Conservation (phyloP, 2,797 vertebrate species). For the Psittacula echo region DNA sequence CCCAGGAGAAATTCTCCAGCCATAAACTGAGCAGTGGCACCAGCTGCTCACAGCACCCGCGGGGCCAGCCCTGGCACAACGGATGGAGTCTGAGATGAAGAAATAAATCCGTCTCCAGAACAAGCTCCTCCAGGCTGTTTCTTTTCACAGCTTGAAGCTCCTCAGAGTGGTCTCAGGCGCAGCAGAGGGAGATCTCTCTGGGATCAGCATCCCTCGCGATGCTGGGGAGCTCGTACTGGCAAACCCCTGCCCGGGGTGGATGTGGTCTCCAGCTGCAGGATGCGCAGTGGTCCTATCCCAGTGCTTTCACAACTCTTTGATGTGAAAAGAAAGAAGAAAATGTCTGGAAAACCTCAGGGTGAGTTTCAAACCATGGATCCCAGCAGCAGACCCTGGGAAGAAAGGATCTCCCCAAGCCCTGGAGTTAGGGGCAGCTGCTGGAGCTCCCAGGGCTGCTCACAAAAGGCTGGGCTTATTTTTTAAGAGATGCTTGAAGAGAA, state of each 20-base stretch:
- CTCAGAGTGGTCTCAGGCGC: fast-evolving
- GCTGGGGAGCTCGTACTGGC: background rate
- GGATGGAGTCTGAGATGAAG: background rate
- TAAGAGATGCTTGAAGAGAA: background rate
- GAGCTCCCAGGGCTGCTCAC: no score
- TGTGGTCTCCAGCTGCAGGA: background rate
- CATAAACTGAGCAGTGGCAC: background rate
- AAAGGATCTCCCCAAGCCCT: background rate
- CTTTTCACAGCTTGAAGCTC: background rate
- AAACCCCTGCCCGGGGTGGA: no score
- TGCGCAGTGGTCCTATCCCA: fast-evolving
- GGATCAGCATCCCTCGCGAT: background rate
- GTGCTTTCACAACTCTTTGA: no score
- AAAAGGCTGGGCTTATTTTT: background rate
- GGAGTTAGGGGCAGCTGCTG: fast-evolving
- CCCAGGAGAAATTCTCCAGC: background rate
- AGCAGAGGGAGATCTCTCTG: background rate
- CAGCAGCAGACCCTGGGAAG: background rate
- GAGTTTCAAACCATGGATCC: background rate
- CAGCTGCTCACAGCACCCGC: background rate
- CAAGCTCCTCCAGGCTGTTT: background rate
- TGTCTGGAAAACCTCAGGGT: background rate
- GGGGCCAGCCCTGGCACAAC: fast-evolving
- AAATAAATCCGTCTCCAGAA: background rate
- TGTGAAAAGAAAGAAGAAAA: background rate